A percentile compares a stretch with the other conserved stretches of the same genome.
phyloP scores from a whole-genome alignment of 2,113 vertebrate genomes.

The Platichthys stellatus region DNA sequence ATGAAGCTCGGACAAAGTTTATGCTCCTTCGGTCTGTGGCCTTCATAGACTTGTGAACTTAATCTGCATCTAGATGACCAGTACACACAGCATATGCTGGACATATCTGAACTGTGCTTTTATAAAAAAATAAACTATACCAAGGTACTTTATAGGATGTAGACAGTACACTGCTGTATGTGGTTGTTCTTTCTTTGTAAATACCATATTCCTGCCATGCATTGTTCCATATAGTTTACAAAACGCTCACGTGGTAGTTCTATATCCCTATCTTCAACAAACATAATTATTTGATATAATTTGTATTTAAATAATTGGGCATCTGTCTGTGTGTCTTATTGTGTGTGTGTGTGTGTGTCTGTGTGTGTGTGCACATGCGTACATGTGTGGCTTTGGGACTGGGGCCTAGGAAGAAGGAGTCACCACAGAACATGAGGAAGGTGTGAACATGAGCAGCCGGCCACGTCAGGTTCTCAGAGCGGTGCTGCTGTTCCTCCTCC shows the following conservation, averaged over 20 bases:
- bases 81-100: neutral
- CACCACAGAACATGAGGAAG: constrained; percentile 35
- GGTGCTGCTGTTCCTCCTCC: constrained; percentile 45
- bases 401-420: constrained; percentile 18
- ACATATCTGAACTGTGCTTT: too few relatives aligned
- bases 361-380: too few relatives aligned
- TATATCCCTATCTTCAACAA: neutral
- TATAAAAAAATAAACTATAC: too few relatives aligned
- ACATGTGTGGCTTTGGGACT: neutral
- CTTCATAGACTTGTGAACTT: neutral
- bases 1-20: neutral
- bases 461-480: constrained; percentile 60
- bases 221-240: neutral
- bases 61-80: neutral
- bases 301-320: too few relatives aligned
- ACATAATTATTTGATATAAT: neutral
- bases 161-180: too few relatives aligned
- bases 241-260: neutral
- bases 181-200: too few relatives aligned
- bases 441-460: constrained; percentile 59
- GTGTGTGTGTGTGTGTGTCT: neutral
- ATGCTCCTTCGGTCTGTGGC: neutral
- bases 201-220: too few relatives aligned
- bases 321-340: neutral
- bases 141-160: too few relatives aligned